Evolutionary conservation across 2,888 invertebrate genomes (phyloP).

Genomic region (Pseudococcus jackbeardsleyi): DNA sequence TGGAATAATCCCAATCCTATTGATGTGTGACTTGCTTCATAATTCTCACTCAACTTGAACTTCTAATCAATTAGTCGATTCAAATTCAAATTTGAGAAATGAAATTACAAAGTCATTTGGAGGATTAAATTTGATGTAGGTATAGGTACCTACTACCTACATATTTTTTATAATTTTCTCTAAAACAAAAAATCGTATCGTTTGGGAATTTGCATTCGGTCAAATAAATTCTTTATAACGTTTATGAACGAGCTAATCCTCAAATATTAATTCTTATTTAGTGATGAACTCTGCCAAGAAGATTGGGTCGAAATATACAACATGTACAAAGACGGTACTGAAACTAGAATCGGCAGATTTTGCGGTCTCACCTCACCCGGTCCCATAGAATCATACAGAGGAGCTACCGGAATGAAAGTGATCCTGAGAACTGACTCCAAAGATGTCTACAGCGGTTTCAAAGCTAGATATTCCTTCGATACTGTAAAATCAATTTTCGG

Average conservation of each 20-base stretch:
- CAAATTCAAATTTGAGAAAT: no score
- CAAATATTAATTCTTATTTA: conserved; percentile 69
- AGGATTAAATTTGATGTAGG: no score
- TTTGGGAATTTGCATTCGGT: no score
- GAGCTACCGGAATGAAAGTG: conserved; percentile 88
- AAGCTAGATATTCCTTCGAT: conserved; percentile 94
- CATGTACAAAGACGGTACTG: conserved; percentile 84
- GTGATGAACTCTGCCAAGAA: conserved; percentile 84
- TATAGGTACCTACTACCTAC: no score
- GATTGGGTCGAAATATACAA: conserved; percentile 96
- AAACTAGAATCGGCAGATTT: conserved; percentile 90
- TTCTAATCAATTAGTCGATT: no score
- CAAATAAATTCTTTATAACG: no score
- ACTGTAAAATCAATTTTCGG: conserved; percentile 88
- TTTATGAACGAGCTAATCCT: background rate
- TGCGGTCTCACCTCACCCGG: conserved; percentile 93
- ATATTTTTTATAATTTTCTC: no score
- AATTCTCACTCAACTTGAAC: no score
- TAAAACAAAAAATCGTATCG: no score
- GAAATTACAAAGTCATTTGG: no score
- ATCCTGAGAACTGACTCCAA: conserved; percentile 89
- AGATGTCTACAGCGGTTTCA: conserved; percentile 94
- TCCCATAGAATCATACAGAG: conserved; percentile 92
- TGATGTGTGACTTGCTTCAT: no score
- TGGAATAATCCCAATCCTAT: no score